Conservation (phyloP, 23 tunicate species). For the Ciona savignyi region DNA sequence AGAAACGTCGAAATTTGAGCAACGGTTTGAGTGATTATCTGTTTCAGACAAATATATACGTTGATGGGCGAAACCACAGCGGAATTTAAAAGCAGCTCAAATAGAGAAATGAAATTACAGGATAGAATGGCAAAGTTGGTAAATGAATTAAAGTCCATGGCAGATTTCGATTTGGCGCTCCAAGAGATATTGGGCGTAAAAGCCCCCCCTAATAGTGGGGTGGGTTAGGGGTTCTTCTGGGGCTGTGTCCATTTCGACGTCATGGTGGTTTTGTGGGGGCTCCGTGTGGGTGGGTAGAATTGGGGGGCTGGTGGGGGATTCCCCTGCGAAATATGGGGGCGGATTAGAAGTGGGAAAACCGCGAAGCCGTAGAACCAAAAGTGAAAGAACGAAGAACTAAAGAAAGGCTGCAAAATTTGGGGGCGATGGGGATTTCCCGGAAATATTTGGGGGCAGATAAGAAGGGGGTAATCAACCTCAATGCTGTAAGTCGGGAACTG, state of each 20-base stretch:
- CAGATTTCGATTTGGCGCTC: slow-evolving; percentile 42
- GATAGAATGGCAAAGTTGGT: background rate
- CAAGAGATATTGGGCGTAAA: slow-evolving; percentile 42
- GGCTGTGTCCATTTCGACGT: background rate
- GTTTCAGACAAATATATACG: background rate
- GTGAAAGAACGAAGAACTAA: background rate
- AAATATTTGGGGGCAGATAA: no score
- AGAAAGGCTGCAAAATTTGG: no score
- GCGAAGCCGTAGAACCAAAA: background rate
- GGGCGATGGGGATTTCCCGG: no score
- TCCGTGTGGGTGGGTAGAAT: background rate
- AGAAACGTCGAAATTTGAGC: background rate
- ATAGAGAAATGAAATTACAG: background rate
- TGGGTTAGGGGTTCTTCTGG: background rate
- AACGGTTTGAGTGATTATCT: background rate
- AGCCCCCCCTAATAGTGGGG: slow-evolving; percentile 16
- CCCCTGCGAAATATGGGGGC: background rate
- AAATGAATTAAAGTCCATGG: slow-evolving; percentile 28
- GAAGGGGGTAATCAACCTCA: no score
- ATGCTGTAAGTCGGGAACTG: background rate
- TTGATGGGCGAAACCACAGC: background rate
- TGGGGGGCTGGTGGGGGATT: background rate
- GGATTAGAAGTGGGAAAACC: background rate
- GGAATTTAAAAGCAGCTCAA: background rate
- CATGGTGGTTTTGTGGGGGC: background rate